Percentiles rank a stretch among this genome's conserved stretches.
phyloP scores from a whole-genome alignment of 2,797 vertebrate genomes.

The Hapalemur alaotrensis region DNA sequence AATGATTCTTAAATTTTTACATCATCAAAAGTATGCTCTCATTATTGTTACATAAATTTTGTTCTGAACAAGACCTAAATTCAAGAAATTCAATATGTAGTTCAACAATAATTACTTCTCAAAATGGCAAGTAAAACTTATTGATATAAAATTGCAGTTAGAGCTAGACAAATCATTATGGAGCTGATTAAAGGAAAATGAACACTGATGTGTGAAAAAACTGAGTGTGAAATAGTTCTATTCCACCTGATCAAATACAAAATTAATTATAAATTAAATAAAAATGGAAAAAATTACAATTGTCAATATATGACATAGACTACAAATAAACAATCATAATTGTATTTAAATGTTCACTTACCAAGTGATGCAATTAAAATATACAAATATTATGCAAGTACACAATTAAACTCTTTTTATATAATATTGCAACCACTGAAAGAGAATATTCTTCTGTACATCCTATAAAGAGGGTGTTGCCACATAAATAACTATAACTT shows the following conservation, averaged over 20 bases:
- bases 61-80: not conserved
- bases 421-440: not conserved
- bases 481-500: not conserved
- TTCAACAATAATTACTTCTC: not conserved
- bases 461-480: not conserved
- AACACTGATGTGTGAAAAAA: not conserved
- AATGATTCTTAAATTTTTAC: not conserved
- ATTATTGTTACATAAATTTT: not conserved
- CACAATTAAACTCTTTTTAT: not conserved
- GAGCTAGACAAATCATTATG: not conserved
- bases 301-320: not conserved
- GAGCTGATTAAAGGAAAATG: not conserved
- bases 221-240: not conserved
- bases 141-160: not conserved
- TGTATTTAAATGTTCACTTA: not conserved
- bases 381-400: not conserved
- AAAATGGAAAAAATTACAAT: not conserved
- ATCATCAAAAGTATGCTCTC: not conserved
- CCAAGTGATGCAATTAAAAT: not conserved
- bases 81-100: not conserved
- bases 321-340: not conserved
- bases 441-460: not conserved
- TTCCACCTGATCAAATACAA: not conserved
- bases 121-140: not conserved
- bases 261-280: not conserved